Percentiles rank a stretch among this genome's conserved stretches.
Conservation (phyloP, 1,140 invertebrate genomes). For the Phthorimaea operculella region DNA sequence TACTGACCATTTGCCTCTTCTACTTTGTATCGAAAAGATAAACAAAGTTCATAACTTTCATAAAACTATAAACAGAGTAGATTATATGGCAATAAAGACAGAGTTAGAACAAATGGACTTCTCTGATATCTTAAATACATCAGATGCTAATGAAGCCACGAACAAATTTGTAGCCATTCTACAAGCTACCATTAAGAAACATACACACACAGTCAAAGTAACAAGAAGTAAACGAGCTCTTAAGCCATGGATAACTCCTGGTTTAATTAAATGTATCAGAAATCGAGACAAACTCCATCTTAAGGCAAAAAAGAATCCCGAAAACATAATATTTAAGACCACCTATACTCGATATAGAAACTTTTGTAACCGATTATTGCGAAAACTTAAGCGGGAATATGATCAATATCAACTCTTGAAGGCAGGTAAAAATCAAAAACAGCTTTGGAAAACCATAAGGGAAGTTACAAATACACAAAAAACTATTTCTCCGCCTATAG, state of each 20-base stretch:
- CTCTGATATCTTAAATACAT: not conserved
- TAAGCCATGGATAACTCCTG: slow-evolving; percentile 1
- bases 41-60: not conserved
- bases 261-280: not conserved
- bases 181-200: not conserved
- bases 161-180: not conserved
- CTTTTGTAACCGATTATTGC: not conserved
- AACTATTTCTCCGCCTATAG: not conserved
- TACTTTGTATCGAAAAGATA: not conserved
- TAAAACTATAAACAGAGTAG: not conserved
- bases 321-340: not conserved
- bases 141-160: not conserved
- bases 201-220: not conserved
- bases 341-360: slow-evolving; percentile 1
- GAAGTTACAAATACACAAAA: not conserved
- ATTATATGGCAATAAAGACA: not conserved
- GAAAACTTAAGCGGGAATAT: not conserved
- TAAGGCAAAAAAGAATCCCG: not conserved
- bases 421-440: not conserved
- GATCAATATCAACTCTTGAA: not conserved
- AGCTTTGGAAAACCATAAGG: not conserved
- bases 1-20: not conserved
- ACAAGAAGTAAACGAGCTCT: not conserved
- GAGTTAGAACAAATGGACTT: not conserved
- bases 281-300: not conserved